phyloP scores from a whole-genome alignment of 2,113 vertebrate genomes.

The Dicaeum eximium region DNA sequence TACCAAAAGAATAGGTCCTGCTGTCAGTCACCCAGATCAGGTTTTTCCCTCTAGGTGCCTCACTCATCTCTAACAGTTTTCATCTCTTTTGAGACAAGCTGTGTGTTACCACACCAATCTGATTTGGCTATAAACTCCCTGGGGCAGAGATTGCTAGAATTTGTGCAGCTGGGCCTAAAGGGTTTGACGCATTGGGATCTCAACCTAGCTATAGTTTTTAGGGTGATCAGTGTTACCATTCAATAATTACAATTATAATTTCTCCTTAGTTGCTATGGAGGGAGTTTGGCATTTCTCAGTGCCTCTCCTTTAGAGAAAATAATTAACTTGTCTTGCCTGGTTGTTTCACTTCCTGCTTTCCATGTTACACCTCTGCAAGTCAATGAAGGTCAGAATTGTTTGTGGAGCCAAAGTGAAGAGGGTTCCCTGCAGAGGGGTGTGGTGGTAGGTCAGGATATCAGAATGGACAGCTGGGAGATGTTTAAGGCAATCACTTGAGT shows the following conservation, averaged over 20 bases:
- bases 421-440: not conserved
- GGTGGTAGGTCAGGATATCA: not conserved
- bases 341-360: not conserved
- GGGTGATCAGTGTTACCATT: not conserved
- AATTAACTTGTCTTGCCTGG: not conserved
- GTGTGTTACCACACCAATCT: not conserved
- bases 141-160: not conserved
- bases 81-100: not conserved
- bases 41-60: not conserved
- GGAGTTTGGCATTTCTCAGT: not conserved
- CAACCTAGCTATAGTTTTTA: not conserved
- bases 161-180: not conserved
- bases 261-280: not conserved
- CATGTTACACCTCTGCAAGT: not conserved
- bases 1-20: not conserved
- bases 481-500: not conserved
- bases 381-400: not conserved
- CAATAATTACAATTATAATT: not conserved
- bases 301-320: not conserved
- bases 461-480: not conserved
- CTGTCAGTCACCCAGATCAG: not conserved
- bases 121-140: not conserved
- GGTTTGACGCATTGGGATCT: not conserved
- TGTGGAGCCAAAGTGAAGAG: not conserved
- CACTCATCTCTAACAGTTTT: not conserved